Conservation (phyloP, 2,113 vertebrate species). For the Cygnus atratus region DNA sequence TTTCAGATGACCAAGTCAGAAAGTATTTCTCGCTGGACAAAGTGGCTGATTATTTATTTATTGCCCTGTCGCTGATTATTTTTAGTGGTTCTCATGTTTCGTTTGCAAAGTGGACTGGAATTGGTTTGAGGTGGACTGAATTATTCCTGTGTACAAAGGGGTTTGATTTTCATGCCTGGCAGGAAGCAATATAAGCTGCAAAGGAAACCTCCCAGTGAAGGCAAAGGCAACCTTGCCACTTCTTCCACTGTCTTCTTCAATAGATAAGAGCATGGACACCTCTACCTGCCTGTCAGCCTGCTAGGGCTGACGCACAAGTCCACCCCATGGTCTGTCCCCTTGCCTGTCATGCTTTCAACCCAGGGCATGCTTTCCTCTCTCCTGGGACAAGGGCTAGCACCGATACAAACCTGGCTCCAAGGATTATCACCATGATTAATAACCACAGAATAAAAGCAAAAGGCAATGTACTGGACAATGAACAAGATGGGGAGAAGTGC, state of each 20-base stretch:
- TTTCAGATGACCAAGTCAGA: constrained; percentile 29
- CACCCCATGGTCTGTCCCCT: rapidly evolving
- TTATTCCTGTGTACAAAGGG: background rate
- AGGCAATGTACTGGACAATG: background rate
- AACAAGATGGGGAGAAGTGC: background rate
- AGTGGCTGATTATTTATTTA: constrained; percentile 22
- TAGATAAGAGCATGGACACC: background rate
- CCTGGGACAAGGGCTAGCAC: background rate
- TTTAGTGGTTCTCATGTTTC: constrained; percentile 35
- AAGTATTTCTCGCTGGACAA: constrained; percentile 9
- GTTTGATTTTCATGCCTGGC: background rate
- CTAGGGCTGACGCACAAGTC: background rate
- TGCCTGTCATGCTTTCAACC: background rate
- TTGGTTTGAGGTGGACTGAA: background rate
- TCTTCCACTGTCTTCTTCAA: background rate
- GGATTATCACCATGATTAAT: background rate
- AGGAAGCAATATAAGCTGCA: background rate
- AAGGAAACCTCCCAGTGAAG: background rate
- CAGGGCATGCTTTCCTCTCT: background rate
- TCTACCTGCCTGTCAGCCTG: background rate
- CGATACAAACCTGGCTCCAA: background rate
- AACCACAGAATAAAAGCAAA: background rate
- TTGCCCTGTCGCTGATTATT: background rate
- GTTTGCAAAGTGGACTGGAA: background rate
- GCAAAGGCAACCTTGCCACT: background rate